Evolutionary conservation across 2,888 invertebrate genomes (phyloP), one percentile per base, ranked within the genome.

Genomic region (Aphodius granarius): DNA sequence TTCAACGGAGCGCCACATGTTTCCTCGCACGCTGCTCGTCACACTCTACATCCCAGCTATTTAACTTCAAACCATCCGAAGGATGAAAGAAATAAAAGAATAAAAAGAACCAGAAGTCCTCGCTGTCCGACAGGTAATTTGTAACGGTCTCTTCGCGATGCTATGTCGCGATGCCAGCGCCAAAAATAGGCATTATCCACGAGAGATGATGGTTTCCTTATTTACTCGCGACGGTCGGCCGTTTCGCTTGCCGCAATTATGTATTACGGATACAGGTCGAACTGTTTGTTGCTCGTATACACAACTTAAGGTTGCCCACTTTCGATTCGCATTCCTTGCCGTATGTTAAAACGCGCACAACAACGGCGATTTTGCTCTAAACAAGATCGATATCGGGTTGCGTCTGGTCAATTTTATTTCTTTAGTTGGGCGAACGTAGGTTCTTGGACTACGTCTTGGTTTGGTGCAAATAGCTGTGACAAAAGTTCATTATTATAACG

Each of bases 11-110:
- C 43, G 43, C 43, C 43, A 9, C 43, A 66, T 18, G 66, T 66
- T 68, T 68, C 22, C 68, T 68, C 72, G 72, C 63, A 19, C 18
- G 18, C 16, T 72, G 72, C 72, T 19, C 72, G 72, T 72, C 63
- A 72, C 72, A 72, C 72, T 72, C 72, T 72, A 72, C 15, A 72
- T 72, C 62, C 22, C 63, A 18, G 17, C 18, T 9, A 18, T 21
- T 20, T 21, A 20, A 20, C 20, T 68, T 21, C n/a, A 18, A 65
- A 68, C 6, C 20, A 9, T 68, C 13, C 68, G 21, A 9, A 68
- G 20, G 68, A 43, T 13, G 43, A 13, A 43, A 43, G 13, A 3
- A 13, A 1, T 43, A 13, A 43, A 43, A 43, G 6, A 43, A 43
- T 5, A 5, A 23, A 43, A 43, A 43, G 4, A 43, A 43, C 43